Base-by-base conservation (phyloP, 2,113 vertebrate species). In the Microcebus jonahi region DNA sequence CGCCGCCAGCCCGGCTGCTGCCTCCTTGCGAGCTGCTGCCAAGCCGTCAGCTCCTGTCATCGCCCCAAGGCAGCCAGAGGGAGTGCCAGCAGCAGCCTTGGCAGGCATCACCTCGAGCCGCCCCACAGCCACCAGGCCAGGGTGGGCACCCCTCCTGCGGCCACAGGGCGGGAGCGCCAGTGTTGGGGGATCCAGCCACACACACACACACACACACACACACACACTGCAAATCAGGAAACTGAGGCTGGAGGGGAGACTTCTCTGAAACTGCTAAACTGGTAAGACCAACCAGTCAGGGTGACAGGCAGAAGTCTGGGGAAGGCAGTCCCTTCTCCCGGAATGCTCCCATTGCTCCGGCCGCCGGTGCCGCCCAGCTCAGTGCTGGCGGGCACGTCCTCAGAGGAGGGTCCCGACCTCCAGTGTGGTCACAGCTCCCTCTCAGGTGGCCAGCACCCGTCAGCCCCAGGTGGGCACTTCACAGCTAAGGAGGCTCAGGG, bases 11-110 rank as follows among this genome's bases (percentile, higher is more conserved):
- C 90, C 0, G 36, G 85, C 86, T 94, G 75, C 91, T 75, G 59
- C 65, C 57, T 81, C 85, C 65, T 55, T 7, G 2, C 48, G 50
- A 82, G 90, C 39, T 5, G 27, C 80, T 95, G 97, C 93, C 91
- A 94, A 97, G 91, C 73, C 18, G 1, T 73, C 93, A 75, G 53
- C 93, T 79, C 75, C 88, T 82, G 77, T 85, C 90, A 63, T 85
- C 36, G 6, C 93, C 93, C 36, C 6, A 1, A 77, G 92, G 79
- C 55, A 79, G 86, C 85, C 92, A 39, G 94, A 50, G 27, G 88
- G 79, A 82, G 73, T 8, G 31, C 20, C 17, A 34, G 87, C 84
- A 79, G 75, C 85, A 73, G 57, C 84, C 53, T 50, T 79, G 80
- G 93, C 95, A 79, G n/a, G 10, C 0, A 2, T 50, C 15, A 4